Base-by-base conservation (phyloP, 2,797 vertebrate species). In the Bufotes viridis region DNA sequence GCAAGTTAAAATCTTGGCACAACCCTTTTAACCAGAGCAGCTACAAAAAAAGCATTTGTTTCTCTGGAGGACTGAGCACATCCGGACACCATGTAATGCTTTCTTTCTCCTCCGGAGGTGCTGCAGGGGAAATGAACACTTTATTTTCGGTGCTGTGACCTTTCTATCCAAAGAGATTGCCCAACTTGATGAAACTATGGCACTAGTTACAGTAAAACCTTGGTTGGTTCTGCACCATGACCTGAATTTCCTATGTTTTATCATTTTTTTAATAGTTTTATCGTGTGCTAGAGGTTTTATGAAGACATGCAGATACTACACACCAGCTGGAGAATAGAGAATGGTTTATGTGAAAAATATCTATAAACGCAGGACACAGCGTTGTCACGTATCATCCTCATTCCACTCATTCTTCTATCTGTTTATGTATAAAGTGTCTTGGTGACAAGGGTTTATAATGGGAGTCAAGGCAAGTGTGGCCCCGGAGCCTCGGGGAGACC, bases 401-500 rank as follows among this genome's bases (percentile, higher is more conserved):
- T 80, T 88, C 75, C 55, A 67, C 42, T n/a, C 80, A 79, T 84
- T 84, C 75, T 58, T 57, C n/a, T 6, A 34, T 78, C 49, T 72
- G 57, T 85, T 84, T 58, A 60, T 88, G 29, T 79, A 67, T 61
- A 4, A 17, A 63, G 70, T 34, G 76, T 80, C 58, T 85, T 65
- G 67, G 34, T 13, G 85, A 85, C 69, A 58, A 17, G 75, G 20
- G 7, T 11, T 51, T n/a, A 60, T 53, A 42, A 81, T 74, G 9
- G 82, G 13, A 65, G 78, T 34, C 29, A 34, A 34, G 29, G n/a
- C 78, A 85, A 57, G 87, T 85, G 87, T 85, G 60, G 8, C 24
- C 51, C 67, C 20, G 22, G 42, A n/a, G 74, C n/a, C 26, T 69
- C 34, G 9, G 14, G 65, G 65, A 51, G 24, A 81, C 12, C 53